Base-by-base conservation (phyloP, 2,888 invertebrate genomes). In the Malacosoma neustria region DNA sequence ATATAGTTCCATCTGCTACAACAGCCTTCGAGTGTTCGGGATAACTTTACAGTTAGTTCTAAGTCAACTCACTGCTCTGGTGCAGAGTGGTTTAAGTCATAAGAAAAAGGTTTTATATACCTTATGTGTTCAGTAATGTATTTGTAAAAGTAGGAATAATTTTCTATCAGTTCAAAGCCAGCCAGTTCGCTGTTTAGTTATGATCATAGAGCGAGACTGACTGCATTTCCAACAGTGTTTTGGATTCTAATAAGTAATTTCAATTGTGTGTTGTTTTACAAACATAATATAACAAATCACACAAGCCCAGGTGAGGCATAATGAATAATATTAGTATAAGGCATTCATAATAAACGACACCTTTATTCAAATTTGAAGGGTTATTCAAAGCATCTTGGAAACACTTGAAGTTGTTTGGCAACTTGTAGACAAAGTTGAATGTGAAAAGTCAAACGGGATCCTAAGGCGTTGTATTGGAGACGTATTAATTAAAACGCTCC, bases 1-100 rank as follows among this genome's bases (percentile, higher is more conserved):
- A n/a, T n/a, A n/a, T 61, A 55, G 49, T 58, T 61, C 68, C 69
- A 67, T 71, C 72, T 71, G 72, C 63, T 65, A 58, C 62, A 54
- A 51, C 58, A 61, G 57, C 57, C 67, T 54, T 38, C 38, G 62
- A 54, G 69, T 54, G 56, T 63, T 61, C 53, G 51, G 43, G 51
- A 57, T 57, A 66, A 73, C 69, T 73, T 69, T 61, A 54, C 57
- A 65, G 59, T n/a, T n/a, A n/a, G n/a, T 57, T 61, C 57, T 53
- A 61, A 64, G 61, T 62, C 58, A 35, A 33, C 35, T 15, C 32
- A 30, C 35, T 15, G 7, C 13, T 14, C 14, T 32, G 14, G n/a
- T n/a, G n/a, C n/a, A n/a, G n/a, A 5, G n/a, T 11, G 38, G 30
- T 13, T 11, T 14, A 39, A 35, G n/a, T 1, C 13, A 35, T 6